Evolutionary conservation across 2,888 invertebrate genomes (phyloP), one percentile per base, ranked within the genome.

Genomic region (Cataglyphis cursor): DNA sequence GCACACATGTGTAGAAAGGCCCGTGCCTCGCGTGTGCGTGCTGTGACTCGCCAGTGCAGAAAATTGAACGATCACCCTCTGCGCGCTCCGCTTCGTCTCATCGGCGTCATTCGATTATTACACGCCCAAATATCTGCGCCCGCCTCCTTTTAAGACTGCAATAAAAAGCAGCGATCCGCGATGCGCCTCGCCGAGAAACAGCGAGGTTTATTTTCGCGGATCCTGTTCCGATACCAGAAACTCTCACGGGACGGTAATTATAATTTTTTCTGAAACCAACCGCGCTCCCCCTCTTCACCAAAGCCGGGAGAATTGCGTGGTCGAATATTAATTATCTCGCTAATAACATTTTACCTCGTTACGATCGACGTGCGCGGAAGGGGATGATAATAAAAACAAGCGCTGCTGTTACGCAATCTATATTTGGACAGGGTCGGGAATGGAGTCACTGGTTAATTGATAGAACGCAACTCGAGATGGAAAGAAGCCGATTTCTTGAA

Each of bases 31-130:
- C 35, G 73, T 70, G 73, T 82, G 65, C 72, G 82, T 74, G 83
- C 78, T 81, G 81, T 87, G 92, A 89, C 90, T 91, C 85, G 89
- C 80, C 78, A 76, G 82, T 74, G 88, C 83, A 87, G 88, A 88
- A 92, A 91, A 92, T 92, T 92, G 89, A 91, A 91, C 88, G 90
- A 90, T 91, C 90, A 88, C 88, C 85, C 85, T 64, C 62, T 41
- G 28, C 62, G 44, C 51, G 59, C 9, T n/a, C 54, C 86, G 88
- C 51, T 85, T 84, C 90, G 88, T 83, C 76, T 76, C 87, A 85
- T 87, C 89, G 87, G 87, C 88, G 82, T 88, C 88, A 89, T 89
- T 89, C 88, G 90, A 89, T 89, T 89, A 89, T 88, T 89, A 90
- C 59, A 80, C 90, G 80, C 65, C 85, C 84, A 84, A 86, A 89